phyloP scores from a whole-genome alignment of 1,140 invertebrate genomes.

The Trichoplusia ni region DNA sequence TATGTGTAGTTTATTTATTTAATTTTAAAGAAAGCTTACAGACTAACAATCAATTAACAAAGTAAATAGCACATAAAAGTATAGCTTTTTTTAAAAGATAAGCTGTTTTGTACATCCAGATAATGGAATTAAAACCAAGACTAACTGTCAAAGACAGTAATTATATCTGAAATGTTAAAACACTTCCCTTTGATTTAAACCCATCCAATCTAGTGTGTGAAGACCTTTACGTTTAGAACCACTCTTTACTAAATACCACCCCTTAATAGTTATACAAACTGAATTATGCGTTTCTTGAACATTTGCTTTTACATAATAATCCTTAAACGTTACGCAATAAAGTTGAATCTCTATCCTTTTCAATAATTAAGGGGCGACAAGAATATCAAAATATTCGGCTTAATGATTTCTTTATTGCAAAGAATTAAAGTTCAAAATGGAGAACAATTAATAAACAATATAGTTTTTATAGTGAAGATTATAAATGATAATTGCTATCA shows the following conservation, averaged over 20 bases:
- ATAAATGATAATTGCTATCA: conserved; percentile 27
- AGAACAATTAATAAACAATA: not conserved
- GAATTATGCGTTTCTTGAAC: not conserved
- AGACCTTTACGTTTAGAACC: conserved; percentile 13
- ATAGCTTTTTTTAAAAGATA: no score
- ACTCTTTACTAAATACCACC: conserved; percentile 28
- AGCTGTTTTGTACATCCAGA: no score
- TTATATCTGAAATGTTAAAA: no score
- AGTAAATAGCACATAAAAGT: no score
- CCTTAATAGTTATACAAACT: conserved; percentile 18
- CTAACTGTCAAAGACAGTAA: no score
- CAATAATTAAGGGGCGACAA: not conserved
- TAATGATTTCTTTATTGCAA: conserved; percentile 20
- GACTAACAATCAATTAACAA: no score
- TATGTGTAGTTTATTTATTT: no score
- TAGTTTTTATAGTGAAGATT: conserved; percentile 1
- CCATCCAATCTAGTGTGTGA: not conserved
- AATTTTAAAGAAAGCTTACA: no score
- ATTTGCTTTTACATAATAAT: not conserved
- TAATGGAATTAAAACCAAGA: no score
- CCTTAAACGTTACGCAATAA: not conserved
- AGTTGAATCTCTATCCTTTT: not conserved
- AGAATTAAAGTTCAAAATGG: conserved; percentile 3
- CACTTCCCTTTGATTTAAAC: no score
- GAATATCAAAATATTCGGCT: not conserved